Base-by-base conservation (phyloP, 2,888 invertebrate species). In the Zaprionus obscuricornis region DNA sequence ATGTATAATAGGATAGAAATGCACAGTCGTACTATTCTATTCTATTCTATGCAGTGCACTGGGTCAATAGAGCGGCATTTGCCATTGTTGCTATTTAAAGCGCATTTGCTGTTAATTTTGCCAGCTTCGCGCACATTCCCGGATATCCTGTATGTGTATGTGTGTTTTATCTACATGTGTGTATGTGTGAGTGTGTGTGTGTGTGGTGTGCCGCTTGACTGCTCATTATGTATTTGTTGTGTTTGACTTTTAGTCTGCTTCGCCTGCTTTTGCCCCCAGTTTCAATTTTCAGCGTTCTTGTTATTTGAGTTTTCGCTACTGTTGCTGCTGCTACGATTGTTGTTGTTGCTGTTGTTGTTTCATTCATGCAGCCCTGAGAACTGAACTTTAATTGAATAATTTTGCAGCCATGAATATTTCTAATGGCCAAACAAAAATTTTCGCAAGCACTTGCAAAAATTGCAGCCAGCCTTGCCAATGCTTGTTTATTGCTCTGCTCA, bases 361-460 rank as follows among this genome's bases (percentile, higher is more conserved):
- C 14, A 7, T 20, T 10, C 20, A n/a, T n/a, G n/a, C n/a, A n/a
- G 20, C 3, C 27, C 43, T 11, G 36, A n/a, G n/a, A 18, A 36
- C 73, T 54, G 70, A 78, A 83, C 83, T 83, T 85, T 83, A 79
- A 79, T 83, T 85, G 79, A 84, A 79, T 79, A 85, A 79, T 83
- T 79, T 78, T 70, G n/a, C 81, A 66, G 59, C 70, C 85, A 66
- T 82, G 83, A 82, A 85, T 85, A 85, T 85, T 83, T 85, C 84
- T 85, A 79, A 79, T 83, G 76, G 75, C 81, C 81, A 79, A 85
- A 77, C 83, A 78, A 82, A 65, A 55, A 81, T 81, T 78, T 77
- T 65, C 64, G 79, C 79, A 72, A 75, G 79, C 69, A 62, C 66
- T 79, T 79, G 78, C 71, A 74, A 66, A 74, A 74, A 74, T 70